These are phyloP conservation scores for Papilio machaon DNA, from an alignment of 1,140 invertebrate species.

Conservation along the genomic window DNA sequence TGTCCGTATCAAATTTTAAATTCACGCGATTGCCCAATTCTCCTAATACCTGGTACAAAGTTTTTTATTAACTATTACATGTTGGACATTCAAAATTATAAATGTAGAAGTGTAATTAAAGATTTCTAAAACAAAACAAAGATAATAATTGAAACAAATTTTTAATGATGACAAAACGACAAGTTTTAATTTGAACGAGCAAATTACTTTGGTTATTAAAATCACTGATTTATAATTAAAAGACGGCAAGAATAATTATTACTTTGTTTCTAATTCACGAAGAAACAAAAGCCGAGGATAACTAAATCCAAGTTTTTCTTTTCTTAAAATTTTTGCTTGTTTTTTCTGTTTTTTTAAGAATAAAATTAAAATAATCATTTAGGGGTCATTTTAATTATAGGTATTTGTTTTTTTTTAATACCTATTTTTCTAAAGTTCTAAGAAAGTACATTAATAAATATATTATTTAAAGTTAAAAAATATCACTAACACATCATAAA, in stretches of 20 bases:
- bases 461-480: not conserved
- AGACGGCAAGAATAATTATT: not conserved
- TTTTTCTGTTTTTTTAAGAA: not conserved
- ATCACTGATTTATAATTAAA: slow-evolving; percentile 15
- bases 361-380: not conserved
- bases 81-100: not conserved
- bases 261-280: not conserved
- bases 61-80: no score
- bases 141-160: not conserved
- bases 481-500: not conserved
- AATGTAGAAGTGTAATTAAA: not conserved
- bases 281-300: not conserved
- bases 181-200: not conserved
- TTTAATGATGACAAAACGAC: slow-evolving; percentile 12
- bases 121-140: not conserved
- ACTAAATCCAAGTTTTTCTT: not conserved
- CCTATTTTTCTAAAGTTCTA: no score
- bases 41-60: no score
- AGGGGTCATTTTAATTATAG: not conserved
- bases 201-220: slow-evolving; percentile 15
- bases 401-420: not conserved
- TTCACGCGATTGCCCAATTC: no score
- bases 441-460: no score
- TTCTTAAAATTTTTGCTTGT: not conserved
- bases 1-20: no score